phyloP scores from a whole-genome alignment of 1,140 invertebrate genomes.

The Euglossa dilemma region DNA sequence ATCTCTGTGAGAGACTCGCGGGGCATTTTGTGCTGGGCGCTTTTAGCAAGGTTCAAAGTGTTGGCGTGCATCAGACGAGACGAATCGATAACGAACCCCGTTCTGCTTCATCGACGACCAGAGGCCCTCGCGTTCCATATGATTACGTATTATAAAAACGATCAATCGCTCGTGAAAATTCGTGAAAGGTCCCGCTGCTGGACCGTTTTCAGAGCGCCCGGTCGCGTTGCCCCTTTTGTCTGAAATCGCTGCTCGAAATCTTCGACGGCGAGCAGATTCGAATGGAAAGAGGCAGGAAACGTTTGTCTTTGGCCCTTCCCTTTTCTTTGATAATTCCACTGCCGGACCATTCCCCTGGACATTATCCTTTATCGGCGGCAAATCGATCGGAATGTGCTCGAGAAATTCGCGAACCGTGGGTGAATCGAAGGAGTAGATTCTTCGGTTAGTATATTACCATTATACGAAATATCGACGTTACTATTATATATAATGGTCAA shows the following conservation, averaged over 20 bases:
- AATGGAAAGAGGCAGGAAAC: neutral
- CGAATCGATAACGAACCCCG: slow-evolving; percentile 26
- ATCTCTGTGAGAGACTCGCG: slow-evolving; percentile 28
- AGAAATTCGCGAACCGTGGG: neutral
- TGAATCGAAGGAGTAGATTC: neutral
- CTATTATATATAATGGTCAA: too few relatives aligned
- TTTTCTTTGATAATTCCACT: slow-evolving; percentile 9
- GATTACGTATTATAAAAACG: slow-evolving; percentile 57
- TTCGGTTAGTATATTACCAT: too few relatives aligned
- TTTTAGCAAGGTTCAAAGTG: slow-evolving; percentile 5
- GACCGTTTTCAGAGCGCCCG: neutral
- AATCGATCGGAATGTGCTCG: neutral
- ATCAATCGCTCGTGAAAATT: slow-evolving; percentile 73
- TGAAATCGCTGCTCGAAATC: slow-evolving; percentile 52
- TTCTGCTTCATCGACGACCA: neutral
- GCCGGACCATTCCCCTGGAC: neutral
- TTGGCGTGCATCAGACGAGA: neutral
- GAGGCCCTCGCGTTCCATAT: slow-evolving; percentile 12
- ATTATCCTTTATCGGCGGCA: neutral
- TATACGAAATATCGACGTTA: too few relatives aligned
- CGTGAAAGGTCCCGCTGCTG: slow-evolving; percentile 54
- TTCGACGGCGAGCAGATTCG: neutral
- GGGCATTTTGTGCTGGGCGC: neutral
- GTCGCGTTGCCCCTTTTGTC: slow-evolving; percentile 39
- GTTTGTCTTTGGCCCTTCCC: slow-evolving; percentile 24